Conservation (phyloP, 2,797 vertebrate species). For the Ibycter americanus region DNA sequence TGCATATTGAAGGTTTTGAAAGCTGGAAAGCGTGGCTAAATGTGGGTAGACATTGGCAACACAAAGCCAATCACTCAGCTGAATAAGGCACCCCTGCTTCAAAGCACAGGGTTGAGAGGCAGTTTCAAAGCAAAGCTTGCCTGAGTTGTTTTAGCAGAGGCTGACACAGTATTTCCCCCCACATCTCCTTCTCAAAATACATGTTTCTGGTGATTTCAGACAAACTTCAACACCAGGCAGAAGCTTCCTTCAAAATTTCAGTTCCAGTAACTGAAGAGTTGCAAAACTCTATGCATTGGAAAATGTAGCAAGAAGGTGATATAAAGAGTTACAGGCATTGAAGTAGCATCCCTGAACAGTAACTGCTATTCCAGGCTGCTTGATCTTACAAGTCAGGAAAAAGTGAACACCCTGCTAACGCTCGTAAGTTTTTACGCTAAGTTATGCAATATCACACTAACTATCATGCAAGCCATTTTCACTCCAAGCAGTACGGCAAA, state of each 20-base stretch:
- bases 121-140: not conserved
- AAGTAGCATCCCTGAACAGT: not conserved
- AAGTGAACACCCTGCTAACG: not conserved
- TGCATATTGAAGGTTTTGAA: not conserved
- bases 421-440: not conserved
- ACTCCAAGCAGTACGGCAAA: not conserved
- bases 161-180: not conserved
- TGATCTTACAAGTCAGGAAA: not conserved
- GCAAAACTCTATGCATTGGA: not conserved
- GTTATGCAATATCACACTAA: not conserved
- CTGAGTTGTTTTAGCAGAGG: not conserved
- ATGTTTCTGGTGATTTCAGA: not conserved
- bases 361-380: not conserved
- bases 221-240: not conserved
- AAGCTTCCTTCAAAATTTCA: not conserved
- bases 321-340: not conserved
- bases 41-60: not conserved
- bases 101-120: not conserved
- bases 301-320: not conserved
- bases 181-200: not conserved
- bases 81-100: fast-evolving
- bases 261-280: not conserved
- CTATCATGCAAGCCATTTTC: not conserved
- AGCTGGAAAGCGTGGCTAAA: not conserved
- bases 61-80: not conserved